phyloP scores from a whole-genome alignment of 2,888 invertebrate genomes.

The Megaustenia siamemsis region DNA sequence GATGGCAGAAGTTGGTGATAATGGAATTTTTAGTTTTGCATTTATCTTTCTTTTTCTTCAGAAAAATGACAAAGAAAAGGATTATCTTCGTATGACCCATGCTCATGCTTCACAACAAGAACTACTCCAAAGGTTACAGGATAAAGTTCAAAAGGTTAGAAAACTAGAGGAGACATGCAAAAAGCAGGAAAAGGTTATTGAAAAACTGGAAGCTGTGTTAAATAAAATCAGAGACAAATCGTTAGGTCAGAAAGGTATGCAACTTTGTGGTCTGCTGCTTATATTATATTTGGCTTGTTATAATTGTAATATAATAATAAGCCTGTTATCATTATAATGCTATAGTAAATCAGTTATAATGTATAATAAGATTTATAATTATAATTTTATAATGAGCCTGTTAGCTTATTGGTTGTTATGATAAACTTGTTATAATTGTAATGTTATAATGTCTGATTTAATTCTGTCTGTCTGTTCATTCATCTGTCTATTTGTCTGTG shows the following conservation, averaged over 20 bases:
- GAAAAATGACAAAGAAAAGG: constrained; percentile 78
- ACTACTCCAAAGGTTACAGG: constrained; percentile 73
- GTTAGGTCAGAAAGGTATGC: constrained; percentile 1
- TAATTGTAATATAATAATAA: no score
- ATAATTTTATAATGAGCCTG: no score
- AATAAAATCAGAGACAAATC: constrained; percentile 62
- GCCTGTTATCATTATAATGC: no score
- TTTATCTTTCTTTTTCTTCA: constrained; percentile 47
- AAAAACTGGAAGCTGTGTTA: constrained; percentile 76
- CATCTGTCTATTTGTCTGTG: no score
- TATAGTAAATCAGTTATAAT: no score
- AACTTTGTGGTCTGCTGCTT: not conserved
- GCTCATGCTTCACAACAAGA: constrained; percentile 74
- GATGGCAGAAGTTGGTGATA: no score
- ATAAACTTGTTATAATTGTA: no score
- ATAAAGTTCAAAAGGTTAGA: constrained; percentile 71
- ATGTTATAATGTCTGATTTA: no score
- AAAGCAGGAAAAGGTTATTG: constrained; percentile 78
- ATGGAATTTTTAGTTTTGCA: not conserved
- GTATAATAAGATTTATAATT: no score
- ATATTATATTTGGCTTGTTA: not conserved
- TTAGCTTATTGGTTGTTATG: no score
- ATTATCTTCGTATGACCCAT: constrained; percentile 68
- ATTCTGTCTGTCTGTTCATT: no score
- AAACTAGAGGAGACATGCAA: constrained; percentile 76